Conservation (phyloP, 2,113 vertebrate species). For the Petrocephalus microphthalmus region DNA sequence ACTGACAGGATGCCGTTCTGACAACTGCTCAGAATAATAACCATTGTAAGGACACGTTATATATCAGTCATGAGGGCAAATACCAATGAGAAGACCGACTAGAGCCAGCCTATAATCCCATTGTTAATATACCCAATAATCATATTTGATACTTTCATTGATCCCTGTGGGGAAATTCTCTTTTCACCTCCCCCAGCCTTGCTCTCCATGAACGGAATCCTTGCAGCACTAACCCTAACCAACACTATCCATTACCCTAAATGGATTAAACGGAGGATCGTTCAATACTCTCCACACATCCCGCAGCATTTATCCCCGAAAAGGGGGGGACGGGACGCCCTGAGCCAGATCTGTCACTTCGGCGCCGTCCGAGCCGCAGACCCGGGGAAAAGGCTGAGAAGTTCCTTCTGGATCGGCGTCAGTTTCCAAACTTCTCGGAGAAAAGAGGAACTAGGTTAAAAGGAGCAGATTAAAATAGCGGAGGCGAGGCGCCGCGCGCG, state of each 20-base stretch:
- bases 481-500: not conserved
- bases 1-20: not conserved
- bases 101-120: not conserved
- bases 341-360: not conserved
- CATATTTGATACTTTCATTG: not conserved
- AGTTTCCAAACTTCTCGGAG: not conserved
- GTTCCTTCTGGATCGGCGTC: not conserved
- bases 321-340: not conserved
- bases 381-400: not conserved
- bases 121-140: not conserved
- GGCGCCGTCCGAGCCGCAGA: not conserved
- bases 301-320: not conserved
- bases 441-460: not conserved
- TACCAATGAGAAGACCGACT: not conserved
- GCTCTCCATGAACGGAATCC: no score
- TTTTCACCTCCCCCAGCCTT: no score
- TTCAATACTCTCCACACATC: not conserved
- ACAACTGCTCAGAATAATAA: not conserved
- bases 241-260: not conserved
- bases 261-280: not conserved
- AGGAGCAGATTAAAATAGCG: conserved; percentile 4
- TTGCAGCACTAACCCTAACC: not conserved
- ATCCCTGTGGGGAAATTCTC: no score
- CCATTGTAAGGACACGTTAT: not conserved
- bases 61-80: not conserved